phyloP scores from a whole-genome alignment of 1,140 invertebrate species.

The Drosophila subobscura region DNA sequence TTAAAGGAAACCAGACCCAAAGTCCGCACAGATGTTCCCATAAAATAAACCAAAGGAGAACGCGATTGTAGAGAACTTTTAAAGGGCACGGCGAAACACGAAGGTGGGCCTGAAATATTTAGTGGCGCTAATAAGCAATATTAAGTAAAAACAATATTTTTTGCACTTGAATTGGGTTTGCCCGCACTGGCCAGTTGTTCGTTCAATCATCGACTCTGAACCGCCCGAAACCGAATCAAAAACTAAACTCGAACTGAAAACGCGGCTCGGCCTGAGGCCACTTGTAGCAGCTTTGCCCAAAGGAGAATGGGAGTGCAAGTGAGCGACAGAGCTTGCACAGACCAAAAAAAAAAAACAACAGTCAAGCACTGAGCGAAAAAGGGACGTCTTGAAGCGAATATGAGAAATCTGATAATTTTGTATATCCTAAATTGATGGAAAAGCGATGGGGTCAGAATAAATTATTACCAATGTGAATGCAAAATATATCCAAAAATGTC shows the following conservation, averaged over 20 bases:
- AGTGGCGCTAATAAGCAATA: constrained; percentile 13
- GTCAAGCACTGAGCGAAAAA: too few species aligned
- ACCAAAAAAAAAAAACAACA: neutral
- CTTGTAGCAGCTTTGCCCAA: constrained; percentile 66
- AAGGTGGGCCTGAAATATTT: constrained; percentile 19
- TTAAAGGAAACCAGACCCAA: constrained; percentile 1
- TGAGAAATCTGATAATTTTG: too few species aligned
- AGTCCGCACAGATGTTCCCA: neutral
- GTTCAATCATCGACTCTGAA: constrained; percentile 33
- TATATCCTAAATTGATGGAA: too few species aligned
- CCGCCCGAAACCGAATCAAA: constrained; percentile 65
- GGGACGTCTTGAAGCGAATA: too few species aligned
- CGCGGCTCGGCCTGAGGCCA: constrained; percentile 49
- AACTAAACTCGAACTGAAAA: constrained; percentile 54
- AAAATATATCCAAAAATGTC: too few species aligned
- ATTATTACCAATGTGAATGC: too few species aligned
- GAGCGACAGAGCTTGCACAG: constrained; percentile 29
- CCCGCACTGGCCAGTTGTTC: too few species aligned
- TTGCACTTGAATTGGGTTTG: constrained; percentile 3
- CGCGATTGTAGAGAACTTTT: neutral
- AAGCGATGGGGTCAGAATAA: too few species aligned
- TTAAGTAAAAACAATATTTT: constrained; percentile 21
- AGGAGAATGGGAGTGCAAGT: constrained; percentile 47
- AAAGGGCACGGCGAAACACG: neutral
- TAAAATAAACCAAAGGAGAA: constrained; percentile 1